These are phyloP conservation scores for Dromius quadrimaculatus DNA, from an alignment of 2,888 invertebrate species.

Conservation along the genomic window DNA sequence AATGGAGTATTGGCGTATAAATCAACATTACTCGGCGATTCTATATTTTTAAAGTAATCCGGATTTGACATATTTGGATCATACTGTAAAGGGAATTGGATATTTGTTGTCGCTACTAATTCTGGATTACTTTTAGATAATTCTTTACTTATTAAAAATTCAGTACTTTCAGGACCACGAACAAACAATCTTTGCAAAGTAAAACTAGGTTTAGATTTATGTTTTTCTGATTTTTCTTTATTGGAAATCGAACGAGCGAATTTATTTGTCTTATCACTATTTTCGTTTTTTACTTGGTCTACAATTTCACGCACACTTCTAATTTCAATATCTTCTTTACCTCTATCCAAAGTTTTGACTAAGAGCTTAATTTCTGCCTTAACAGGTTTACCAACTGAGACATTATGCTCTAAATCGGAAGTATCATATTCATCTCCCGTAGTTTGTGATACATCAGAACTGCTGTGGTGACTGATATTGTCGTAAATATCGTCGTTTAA, in stretches of 20 bases:
- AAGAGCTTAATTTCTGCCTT: constrained; percentile 69
- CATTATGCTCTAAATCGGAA: constrained; percentile 57
- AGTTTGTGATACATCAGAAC: constrained; percentile 56
- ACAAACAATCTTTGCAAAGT: constrained; percentile 63
- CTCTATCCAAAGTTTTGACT: constrained; percentile 67
- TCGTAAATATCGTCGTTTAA: constrained; percentile 31
- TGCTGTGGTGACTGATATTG: constrained; percentile 48
- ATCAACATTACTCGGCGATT: constrained; percentile 57
- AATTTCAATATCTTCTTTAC: constrained; percentile 69
- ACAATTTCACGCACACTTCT: constrained; percentile 65
- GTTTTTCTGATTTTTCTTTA: constrained; percentile 21
- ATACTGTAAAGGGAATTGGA: constrained; percentile 62
- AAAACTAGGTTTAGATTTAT: constrained; percentile 59
- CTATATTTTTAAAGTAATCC: constrained; percentile 18
- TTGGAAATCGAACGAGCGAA: constrained; percentile 17
- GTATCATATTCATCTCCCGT: constrained; percentile 59
- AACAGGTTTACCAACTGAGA: constrained; percentile 55
- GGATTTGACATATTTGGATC: constrained; percentile 54
- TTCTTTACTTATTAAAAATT: constrained; percentile 57
- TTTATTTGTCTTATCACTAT: constrained; percentile 6
- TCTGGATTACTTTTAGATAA: constrained; percentile 59
- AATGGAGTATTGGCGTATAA: constrained; percentile 64
- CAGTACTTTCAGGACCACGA: constrained; percentile 57
- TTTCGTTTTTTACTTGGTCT: constrained; percentile 55
- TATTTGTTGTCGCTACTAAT: constrained; percentile 60